These are phyloP conservation scores for Pungitius pungitius DNA, from an alignment of 2,113 vertebrate genomes.

Conservation along the genomic window DNA sequence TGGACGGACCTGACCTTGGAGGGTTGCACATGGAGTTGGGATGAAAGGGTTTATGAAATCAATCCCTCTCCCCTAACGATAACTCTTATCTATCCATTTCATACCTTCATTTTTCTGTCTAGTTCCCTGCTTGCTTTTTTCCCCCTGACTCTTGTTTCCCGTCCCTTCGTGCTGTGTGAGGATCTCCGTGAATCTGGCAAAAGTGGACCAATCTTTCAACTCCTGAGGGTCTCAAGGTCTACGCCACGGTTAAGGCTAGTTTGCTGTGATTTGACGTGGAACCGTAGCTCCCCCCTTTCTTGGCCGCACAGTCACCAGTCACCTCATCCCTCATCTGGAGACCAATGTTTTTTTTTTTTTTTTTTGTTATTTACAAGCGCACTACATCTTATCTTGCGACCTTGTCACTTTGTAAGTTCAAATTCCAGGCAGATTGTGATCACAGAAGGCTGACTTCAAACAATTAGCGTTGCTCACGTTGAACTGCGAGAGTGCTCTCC, in stretches of 20 bases:
- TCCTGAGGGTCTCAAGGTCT: conserved; percentile 36
- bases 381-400: conserved; percentile 65
- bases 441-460: conserved; percentile 64
- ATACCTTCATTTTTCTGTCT: conserved; percentile 38
- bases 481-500: conserved; percentile 34
- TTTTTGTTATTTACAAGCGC: conserved; percentile 62
- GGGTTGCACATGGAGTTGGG: conserved; percentile 60
- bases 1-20: conserved; percentile 54
- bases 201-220: conserved; percentile 49
- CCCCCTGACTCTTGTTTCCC: conserved; percentile 35
- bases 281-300: conserved; percentile 45
- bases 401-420: conserved; percentile 64
- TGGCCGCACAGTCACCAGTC: conserved; percentile 41
- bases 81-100: conserved; percentile 45
- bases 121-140: conserved; percentile 30
- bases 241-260: conserved; percentile 37
- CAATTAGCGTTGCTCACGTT: conserved; percentile 52
- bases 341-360: conserved; percentile 48
- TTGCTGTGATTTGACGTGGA: conserved; percentile 57
- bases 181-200: conserved; percentile 57
- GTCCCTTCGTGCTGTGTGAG: conserved; percentile 28
- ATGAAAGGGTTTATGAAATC: conserved; percentile 64
- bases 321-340: conserved; percentile 63
- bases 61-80: conserved; percentile 54
- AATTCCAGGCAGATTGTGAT: conserved; percentile 72